phyloP scores from a whole-genome alignment of 2,797 vertebrate species.

The Peromyscus nudipes region DNA sequence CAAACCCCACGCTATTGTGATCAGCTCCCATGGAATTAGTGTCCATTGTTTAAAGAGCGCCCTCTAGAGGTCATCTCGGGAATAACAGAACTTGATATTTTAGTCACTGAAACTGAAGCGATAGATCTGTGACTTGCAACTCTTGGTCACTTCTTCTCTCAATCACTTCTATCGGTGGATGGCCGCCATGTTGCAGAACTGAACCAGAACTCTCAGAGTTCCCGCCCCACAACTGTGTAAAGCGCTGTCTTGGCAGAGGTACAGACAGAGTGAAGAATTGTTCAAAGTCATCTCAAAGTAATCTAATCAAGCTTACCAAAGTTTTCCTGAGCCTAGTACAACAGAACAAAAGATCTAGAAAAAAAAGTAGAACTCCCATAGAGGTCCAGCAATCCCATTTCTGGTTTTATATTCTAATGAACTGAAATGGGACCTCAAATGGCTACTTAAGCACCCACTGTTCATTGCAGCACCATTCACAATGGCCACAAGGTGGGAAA shows the following conservation, averaged over 20 bases:
- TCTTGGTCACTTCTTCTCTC: background rate
- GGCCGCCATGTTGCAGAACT: background rate
- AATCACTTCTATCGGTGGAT: background rate
- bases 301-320: background rate
- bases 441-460: background rate
- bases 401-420: background rate
- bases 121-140: background rate
- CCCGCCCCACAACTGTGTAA: background rate
- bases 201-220: background rate
- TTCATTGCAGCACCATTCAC: background rate
- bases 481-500: background rate
- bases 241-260: background rate
- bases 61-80: background rate
- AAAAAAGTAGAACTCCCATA: background rate
- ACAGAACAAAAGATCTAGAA: background rate
- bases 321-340: background rate
- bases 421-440: background rate
- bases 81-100: background rate
- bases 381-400: background rate
- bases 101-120: background rate
- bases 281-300: background rate
- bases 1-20: too few relatives aligned
- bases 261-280: background rate
- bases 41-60: background rate
- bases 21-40: background rate